Evolutionary conservation across 2,888 invertebrate species (phyloP), one percentile per base, ranked within the genome.

Genomic region (Sarcophaga caerulescens): DNA sequence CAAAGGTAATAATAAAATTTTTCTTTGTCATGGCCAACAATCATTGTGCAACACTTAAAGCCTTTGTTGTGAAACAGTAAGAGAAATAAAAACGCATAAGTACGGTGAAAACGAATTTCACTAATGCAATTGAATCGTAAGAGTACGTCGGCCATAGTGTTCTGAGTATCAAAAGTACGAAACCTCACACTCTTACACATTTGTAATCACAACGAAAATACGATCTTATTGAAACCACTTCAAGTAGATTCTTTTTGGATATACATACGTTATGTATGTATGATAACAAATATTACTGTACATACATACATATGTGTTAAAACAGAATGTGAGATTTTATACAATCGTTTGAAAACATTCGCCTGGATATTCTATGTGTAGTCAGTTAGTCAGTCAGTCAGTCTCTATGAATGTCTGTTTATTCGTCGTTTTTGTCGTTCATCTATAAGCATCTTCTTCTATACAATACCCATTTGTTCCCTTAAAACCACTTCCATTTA

Each of bases 401-500:
- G 35, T 35, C 35, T 8, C 35, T 35, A 35, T 35, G 35, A 35
- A 44, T 60, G 19, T 44, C 25, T 60, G 59, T 71, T 19, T 19
- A n/a, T 45, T 47, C 17, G 57, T 57, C 21, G 8, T 23, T 65
- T 17, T 23, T 62, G 62, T 35, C 17, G 52, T 80, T 70, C 52
- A 19, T 71, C 25, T 68, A 47, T 25, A 71, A 6, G 63, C 59
- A 65, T 35, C 47, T 35, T 66, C 23, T 59, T 77, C 52, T 85
- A 57, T 71, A 66, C 70, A 69, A 71, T 81, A 66, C 45, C 69
- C 65, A 82, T 76, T 82, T 71, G 82, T 77, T 69, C 65, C 76
- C 70, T 78, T 59, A 77, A 85, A 87, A 80, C 86, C 84, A 87
- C 83, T 87, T 88, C 85, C 85, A 87, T 86, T 87, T 87, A 88